Base-by-base conservation (phyloP, 1,140 invertebrate genomes). In the Procambarus virginalis region DNA sequence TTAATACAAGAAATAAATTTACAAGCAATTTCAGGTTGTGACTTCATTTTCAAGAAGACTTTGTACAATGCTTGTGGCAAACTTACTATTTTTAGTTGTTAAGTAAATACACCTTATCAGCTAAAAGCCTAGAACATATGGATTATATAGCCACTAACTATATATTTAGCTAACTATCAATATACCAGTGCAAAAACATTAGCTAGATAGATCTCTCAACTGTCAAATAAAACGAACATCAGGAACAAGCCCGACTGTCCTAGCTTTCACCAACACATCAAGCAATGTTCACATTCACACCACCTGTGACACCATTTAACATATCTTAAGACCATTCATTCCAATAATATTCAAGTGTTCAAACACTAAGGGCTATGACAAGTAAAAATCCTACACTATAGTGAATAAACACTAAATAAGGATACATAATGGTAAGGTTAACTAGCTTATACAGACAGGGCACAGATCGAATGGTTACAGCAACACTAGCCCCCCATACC, bases 381-480 rank as follows among this genome's bases (percentile, higher is more conserved):
- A 73, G 68, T 73, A 73, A 73, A 73, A 73, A 73, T 73, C 68
- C n/a, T 73, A 73, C 68, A 4, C 68, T 73, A 20, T 8, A 34
- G 68, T 73, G 68, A 73, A 34, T 73, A 22, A 73, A 73, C 68
- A 73, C 68, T 73, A 73, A 73, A 73, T 20, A 55, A 73, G 68
- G 68, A 73, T 73, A 73, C 20, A 64, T 20, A 20, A 73, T 73
- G 22, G 34, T 73, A 20, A 73, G 68, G 68, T 10, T 73, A 73
- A 73, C 68, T 73, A 34, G 68, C 68, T 8, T 8, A 73, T 34
- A 34, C 34, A 73, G n/a, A 17, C 14, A 73, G 68, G 68, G 68
- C 68, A 73, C 68, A 73, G 68, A 14, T 73, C n/a, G 34, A 22
- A 73, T 73, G 20, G 60, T 14, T 73, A 73, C 68, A 34, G n/a